phyloP scores from a whole-genome alignment of 2,797 vertebrate species.

The Phrynocephalus vlangalii region DNA sequence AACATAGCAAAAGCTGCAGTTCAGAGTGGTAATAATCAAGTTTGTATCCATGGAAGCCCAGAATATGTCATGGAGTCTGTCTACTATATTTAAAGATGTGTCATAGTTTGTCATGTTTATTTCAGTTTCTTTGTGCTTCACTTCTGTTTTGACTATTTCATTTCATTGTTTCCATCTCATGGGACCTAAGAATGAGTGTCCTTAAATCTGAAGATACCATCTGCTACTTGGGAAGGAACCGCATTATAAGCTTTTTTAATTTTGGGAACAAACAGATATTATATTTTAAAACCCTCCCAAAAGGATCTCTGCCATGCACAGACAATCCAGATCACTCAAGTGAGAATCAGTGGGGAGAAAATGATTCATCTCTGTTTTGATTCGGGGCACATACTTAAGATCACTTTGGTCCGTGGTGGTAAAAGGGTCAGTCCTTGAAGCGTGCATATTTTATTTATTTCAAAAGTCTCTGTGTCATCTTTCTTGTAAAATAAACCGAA shows the following conservation, averaged over 20 bases:
- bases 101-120: conserved; percentile 10
- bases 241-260: background rate
- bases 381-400: conserved; percentile 17
- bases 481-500: background rate
- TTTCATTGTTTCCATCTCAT: conserved; percentile 25
- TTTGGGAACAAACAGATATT: background rate
- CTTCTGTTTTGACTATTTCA: conserved; percentile 7
- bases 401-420: background rate
- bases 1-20: no score
- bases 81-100: conserved; percentile 19
- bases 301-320: background rate
- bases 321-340: background rate
- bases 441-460: background rate
- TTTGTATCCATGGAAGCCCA: background rate
- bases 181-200: background rate
- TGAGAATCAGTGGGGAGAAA: background rate
- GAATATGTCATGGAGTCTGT: background rate
- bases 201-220: conserved; percentile 18
- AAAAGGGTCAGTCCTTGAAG: background rate
- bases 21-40: background rate
- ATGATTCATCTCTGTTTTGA: background rate
- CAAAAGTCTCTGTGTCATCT: background rate
- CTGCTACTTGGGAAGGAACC: conserved; percentile 18
- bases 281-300: background rate
- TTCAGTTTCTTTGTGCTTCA: background rate